These are phyloP conservation scores for Eilema griseolum DNA, from an alignment of 2,888 invertebrate species.

Conservation along the genomic window DNA sequence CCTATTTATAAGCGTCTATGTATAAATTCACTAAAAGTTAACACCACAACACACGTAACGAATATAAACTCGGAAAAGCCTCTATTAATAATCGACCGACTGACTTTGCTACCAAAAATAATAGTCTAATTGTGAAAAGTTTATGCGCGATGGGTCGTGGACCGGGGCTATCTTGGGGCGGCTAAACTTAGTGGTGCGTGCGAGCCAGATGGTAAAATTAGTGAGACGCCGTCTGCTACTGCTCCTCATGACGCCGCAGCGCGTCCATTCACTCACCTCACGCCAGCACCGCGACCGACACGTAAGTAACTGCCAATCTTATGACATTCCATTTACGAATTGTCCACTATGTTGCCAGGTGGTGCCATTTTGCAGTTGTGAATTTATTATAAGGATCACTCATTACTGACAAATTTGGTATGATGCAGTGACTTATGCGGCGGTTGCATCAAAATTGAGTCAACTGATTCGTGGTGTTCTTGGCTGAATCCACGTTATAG, in stretches of 20 bases:
- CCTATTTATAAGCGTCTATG: constrained; percentile 88
- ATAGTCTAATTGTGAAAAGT: constrained; percentile 88
- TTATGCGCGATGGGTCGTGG: constrained; percentile 87
- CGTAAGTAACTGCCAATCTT: constrained; percentile 82
- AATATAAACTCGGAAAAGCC: constrained; percentile 88
- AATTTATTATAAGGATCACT: constrained; percentile 52
- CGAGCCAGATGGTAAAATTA: constrained; percentile 86
- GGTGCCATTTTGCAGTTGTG: constrained; percentile 56
- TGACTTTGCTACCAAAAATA: constrained; percentile 88
- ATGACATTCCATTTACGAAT: constrained; percentile 82
- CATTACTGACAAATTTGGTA: constrained; percentile 26
- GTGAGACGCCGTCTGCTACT: constrained; percentile 85
- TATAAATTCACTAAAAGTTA: constrained; percentile 88
- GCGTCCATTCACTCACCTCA: constrained; percentile 79
- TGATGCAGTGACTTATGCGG: constrained; percentile 23
- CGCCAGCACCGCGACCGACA: constrained; percentile 70
- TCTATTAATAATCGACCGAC: constrained; percentile 88
- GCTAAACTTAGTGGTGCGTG: constrained; percentile 87
- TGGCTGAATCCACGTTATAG: constrained; percentile 3
- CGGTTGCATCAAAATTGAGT: constrained; percentile 7
- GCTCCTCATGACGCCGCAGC: constrained; percentile 80
- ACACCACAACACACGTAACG: constrained; percentile 87
- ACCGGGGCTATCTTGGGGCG: constrained; percentile 87
- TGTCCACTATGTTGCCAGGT: constrained; percentile 71
- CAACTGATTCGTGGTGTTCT: constrained; percentile 2